phyloP scores from a whole-genome alignment of 2,888 invertebrate species.

The Ochropleura leucogaster region DNA sequence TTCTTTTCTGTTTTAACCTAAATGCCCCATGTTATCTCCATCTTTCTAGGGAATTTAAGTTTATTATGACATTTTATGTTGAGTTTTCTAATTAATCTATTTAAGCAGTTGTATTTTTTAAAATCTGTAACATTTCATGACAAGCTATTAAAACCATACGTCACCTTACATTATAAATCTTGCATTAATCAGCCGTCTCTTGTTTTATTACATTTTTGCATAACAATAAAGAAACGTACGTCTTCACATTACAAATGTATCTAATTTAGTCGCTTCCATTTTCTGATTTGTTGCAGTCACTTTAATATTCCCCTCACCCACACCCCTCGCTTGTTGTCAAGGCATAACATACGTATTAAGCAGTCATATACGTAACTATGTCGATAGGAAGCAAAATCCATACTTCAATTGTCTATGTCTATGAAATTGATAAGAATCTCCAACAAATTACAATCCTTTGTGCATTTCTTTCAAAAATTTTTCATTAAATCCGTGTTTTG shows the following conservation, averaged over 20 bases:
- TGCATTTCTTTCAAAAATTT: slow-evolving; percentile 25
- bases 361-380: slow-evolving; percentile 16
- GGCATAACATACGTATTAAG: slow-evolving; percentile 20
- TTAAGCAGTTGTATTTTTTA: background rate
- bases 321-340: slow-evolving; percentile 50
- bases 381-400: slow-evolving; percentile 27
- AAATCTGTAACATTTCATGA: background rate
- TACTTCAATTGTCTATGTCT: slow-evolving; percentile 33
- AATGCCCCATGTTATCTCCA: slow-evolving; percentile 12
- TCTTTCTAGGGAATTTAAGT: background rate
- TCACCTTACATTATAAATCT: background rate
- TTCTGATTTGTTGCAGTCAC: slow-evolving; percentile 46
- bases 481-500: slow-evolving; percentile 36
- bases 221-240: slow-evolving; percentile 12
- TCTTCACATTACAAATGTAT: slow-evolving; percentile 30
- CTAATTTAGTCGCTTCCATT: slow-evolving; percentile 34
- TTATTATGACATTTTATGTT: background rate
- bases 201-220: slow-evolving; percentile 27
- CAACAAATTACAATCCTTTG: background rate
- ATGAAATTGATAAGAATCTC: slow-evolving; percentile 19
- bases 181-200: background rate
- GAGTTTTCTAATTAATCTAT: background rate
- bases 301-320: slow-evolving; percentile 40
- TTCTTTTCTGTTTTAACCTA: slow-evolving; percentile 57
- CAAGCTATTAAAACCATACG: slow-evolving; percentile 5